Conservation (phyloP, 2,797 vertebrate genomes). For the Petrocephalus sullivani region DNA sequence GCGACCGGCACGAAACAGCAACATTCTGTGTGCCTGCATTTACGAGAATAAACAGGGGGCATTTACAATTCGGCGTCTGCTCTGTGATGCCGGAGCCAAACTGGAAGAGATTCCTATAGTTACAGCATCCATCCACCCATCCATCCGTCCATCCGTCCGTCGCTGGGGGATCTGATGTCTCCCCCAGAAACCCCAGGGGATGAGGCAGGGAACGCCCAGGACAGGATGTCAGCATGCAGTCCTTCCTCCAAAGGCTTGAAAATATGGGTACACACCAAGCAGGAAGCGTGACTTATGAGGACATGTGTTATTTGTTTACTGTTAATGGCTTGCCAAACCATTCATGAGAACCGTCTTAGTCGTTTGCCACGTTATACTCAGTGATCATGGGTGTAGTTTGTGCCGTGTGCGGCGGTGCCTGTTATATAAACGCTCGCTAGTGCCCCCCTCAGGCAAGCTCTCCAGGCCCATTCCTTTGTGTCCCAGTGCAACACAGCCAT, state of each 20-base stretch:
- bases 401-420: not conserved
- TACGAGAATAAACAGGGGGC: not conserved
- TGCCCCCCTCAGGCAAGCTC: not conserved
- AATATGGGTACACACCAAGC: not conserved
- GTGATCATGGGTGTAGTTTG: not conserved
- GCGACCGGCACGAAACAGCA: not conserved
- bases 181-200: not conserved
- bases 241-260: not conserved
- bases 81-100: not conserved
- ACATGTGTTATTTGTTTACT: not conserved
- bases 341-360: not conserved
- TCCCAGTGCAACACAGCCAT: conserved; percentile 14
- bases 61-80: not conserved
- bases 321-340: not conserved
- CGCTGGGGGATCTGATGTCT: not conserved
- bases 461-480: conserved; percentile 16
- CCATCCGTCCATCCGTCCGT: not conserved
- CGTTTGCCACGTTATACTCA: not conserved
- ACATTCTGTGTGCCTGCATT: not conserved
- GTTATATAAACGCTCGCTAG: not conserved
- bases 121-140: not conserved
- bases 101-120: not conserved
- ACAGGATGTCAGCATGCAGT: not conserved
- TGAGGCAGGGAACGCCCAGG: not conserved
- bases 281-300: not conserved